Percentiles rank a stretch among this genome's conserved stretches.
phyloP scores from a whole-genome alignment of 1,140 invertebrate genomes.

The Habropoda laboriosa region DNA sequence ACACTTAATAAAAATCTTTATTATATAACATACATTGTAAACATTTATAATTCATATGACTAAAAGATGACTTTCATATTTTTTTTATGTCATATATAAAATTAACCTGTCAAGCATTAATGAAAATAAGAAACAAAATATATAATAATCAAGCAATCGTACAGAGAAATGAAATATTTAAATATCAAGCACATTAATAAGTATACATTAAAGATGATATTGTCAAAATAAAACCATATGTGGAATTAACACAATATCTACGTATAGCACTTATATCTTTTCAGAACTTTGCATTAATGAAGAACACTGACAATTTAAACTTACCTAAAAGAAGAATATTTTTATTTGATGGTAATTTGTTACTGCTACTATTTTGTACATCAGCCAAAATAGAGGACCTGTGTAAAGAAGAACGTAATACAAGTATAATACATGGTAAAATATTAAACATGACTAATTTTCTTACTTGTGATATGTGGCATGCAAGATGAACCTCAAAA shows the following conservation, averaged over 20 bases:
- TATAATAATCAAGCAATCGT: too few species aligned
- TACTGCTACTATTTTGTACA: conserved; percentile 96
- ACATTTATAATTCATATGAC: too few species aligned
- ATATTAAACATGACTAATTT: conserved; percentile 14
- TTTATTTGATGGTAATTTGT: conserved; percentile 96
- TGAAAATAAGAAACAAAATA: background rate
- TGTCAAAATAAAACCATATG: background rate
- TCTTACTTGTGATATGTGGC: conserved; percentile 22
- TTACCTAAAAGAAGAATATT: conserved; percentile 93
- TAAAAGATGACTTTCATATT: too few species aligned
- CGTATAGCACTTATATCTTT: background rate
- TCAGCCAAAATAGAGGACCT: conserved; percentile 97
- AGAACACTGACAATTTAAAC: background rate
- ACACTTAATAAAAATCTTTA: background rate
- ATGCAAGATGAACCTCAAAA: conserved; percentile 8
- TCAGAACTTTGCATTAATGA: background rate
- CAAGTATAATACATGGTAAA: background rate
- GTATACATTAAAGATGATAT: background rate
- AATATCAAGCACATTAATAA: background rate
- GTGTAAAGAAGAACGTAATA: conserved; percentile 74
- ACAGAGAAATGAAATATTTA: background rate
- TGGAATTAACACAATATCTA: background rate
- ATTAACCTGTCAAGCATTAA: background rate
- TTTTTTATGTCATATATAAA: background rate
- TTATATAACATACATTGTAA: background rate